Evolutionary conservation across 2,888 invertebrate genomes (phyloP).

Genomic region (Dorcus parallelipipedus): DNA sequence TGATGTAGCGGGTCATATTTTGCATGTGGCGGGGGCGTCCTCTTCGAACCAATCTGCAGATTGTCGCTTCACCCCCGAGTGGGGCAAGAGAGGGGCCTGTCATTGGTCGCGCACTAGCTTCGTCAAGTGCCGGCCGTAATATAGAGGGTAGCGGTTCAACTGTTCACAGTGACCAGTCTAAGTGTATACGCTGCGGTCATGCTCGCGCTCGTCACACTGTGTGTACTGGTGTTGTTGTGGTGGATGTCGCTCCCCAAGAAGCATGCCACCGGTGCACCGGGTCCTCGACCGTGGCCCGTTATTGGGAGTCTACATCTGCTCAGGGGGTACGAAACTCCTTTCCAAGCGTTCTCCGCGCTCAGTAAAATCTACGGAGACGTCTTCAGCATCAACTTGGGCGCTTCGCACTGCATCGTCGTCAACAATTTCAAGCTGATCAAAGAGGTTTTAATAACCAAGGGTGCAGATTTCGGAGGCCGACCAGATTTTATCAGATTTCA

Average conservation of each 20-base stretch:
- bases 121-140: slow-evolving; percentile 31
- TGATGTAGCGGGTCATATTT: slow-evolving; percentile 21
- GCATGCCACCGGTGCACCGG: slow-evolving; percentile 53
- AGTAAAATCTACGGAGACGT: slow-evolving; percentile 70
- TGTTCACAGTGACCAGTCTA: slow-evolving; percentile 42
- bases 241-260: slow-evolving; percentile 32
- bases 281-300: slow-evolving; percentile 65
- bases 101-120: slow-evolving; percentile 42
- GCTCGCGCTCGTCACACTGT: slow-evolving; percentile 43
- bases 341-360: slow-evolving; percentile 68
- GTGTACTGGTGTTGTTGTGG: slow-evolving; percentile 43
- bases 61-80: slow-evolving; percentile 41
- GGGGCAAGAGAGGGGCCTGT: slow-evolving; percentile 41
- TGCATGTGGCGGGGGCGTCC: slow-evolving; percentile 35
- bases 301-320: slow-evolving; percentile 70
- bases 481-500: slow-evolving; percentile 80
- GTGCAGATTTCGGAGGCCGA: slow-evolving; percentile 77
- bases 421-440: slow-evolving; percentile 69
- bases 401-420: slow-evolving; percentile 68
- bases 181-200: slow-evolving; percentile 40
- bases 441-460: slow-evolving; percentile 75
- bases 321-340: slow-evolving; percentile 62
- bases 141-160: slow-evolving; percentile 47
- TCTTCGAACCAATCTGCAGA: slow-evolving; percentile 39
- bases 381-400: slow-evolving; percentile 66